Conservation (phyloP, 92 coral and sea anemone species). For the Heteractis magnifica region DNA sequence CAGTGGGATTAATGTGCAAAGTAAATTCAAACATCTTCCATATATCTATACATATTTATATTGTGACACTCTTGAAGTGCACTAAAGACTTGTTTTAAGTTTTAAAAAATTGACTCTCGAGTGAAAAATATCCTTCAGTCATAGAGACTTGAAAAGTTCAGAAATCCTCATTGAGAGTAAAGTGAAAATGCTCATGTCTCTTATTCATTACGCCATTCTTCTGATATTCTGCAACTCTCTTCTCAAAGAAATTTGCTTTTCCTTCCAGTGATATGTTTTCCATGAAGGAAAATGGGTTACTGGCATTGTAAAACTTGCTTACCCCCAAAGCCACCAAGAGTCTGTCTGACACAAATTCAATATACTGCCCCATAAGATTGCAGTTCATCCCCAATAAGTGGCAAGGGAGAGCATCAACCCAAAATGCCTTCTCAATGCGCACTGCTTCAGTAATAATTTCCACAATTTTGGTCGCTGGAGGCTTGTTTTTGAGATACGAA, state of each 20-base stretch:
- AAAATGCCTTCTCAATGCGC: conserved; percentile 69
- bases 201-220: conserved; percentile 67
- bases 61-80: no score
- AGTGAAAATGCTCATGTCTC: conserved; percentile 51
- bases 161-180: conserved; percentile 68
- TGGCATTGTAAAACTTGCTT: conserved; percentile 45
- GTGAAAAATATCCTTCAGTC: neutral
- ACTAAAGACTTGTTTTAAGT: neutral
- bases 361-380: conserved; percentile 62
- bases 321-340: conserved; percentile 56
- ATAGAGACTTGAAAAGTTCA: conserved; percentile 4
- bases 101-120: neutral
- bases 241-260: conserved; percentile 75
- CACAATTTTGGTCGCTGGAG: conserved; percentile 38
- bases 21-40: no score
- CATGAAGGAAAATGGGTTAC: conserved; percentile 72
- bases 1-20: no score
- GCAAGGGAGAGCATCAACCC: conserved; percentile 65
- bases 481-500: conserved; percentile 53
- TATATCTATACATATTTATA: no score
- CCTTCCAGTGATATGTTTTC: conserved; percentile 77
- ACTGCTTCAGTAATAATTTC: conserved; percentile 70
- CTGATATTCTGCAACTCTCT: conserved; percentile 68
- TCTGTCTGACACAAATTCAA: conserved; percentile 80
- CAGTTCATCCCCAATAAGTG: conserved; percentile 68